These are phyloP conservation scores for Metacarcinus magister DNA, from an alignment of 2,888 invertebrate genomes.

Conservation along the genomic window DNA sequence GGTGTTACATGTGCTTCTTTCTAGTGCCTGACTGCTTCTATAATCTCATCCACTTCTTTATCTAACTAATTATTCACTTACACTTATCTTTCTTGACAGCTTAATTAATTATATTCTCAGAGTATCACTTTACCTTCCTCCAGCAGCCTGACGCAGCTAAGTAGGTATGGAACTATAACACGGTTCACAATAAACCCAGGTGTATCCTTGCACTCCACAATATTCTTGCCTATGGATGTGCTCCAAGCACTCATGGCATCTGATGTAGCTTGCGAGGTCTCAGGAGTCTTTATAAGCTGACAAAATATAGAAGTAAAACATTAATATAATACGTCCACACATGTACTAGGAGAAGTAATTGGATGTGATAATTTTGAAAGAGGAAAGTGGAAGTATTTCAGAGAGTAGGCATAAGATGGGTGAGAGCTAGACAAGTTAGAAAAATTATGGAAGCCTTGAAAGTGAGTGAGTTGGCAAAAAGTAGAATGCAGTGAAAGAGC, in stretches of 20 bases:
- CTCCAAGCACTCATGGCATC: constrained; percentile 87
- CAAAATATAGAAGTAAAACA: neutral
- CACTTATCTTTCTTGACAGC: neutral
- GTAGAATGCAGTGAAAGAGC: too few relatives aligned
- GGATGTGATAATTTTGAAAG: neutral
- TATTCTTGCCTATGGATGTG: constrained; percentile 86
- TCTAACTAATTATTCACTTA: neutral
- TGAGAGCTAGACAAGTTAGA: too few relatives aligned
- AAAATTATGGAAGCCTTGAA: too few relatives aligned
- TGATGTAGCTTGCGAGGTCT: constrained; percentile 92
- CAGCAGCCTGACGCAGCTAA: constrained; percentile 87
- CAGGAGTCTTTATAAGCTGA: constrained; percentile 89
- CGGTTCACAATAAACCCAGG: constrained; percentile 88
- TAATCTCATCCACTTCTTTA: neutral
- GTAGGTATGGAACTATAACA: constrained; percentile 87
- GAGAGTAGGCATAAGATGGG: too few relatives aligned
- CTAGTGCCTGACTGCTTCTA: neutral
- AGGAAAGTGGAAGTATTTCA: too few relatives aligned
- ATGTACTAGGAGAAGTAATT: too few relatives aligned
- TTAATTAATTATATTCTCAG: neutral
- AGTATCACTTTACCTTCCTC: constrained; percentile 85
- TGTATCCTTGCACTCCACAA: constrained; percentile 87
- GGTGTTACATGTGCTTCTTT: too few relatives aligned
- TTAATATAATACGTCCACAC: neutral
- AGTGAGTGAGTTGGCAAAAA: too few relatives aligned